phyloP scores from a whole-genome alignment of 1,140 invertebrate species.

The Magallana gigas region DNA sequence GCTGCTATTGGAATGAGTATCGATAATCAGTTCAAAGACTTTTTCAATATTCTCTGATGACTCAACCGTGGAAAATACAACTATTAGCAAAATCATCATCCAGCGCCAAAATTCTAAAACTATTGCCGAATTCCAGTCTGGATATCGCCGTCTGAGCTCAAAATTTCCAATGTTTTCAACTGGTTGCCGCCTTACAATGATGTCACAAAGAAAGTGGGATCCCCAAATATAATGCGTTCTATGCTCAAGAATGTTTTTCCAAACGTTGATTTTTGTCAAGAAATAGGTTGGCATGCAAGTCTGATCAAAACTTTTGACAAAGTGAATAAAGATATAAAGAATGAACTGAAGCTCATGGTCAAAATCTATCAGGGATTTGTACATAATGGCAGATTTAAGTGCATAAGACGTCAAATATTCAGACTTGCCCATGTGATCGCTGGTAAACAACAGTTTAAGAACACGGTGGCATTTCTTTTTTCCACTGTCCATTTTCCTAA shows the following conservation, averaged over 20 bases:
- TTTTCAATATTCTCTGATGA: not conserved
- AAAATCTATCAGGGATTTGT: not conserved
- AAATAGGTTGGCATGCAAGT: conserved; percentile 8
- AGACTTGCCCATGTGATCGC: not conserved
- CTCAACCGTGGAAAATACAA: not conserved
- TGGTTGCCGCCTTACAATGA: not conserved
- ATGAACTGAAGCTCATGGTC: not conserved
- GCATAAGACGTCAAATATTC: conserved; percentile 1
- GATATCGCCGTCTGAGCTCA: not conserved
- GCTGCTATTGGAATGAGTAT: not conserved
- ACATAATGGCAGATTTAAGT: not conserved
- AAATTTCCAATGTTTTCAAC: not conserved
- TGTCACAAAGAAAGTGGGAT: not conserved
- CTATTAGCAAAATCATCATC: not conserved
- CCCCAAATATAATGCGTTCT: conserved; percentile 2
- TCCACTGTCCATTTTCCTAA: not conserved
- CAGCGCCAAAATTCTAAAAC: not conserved
- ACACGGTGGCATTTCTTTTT: conserved; percentile 26
- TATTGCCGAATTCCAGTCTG: not conserved
- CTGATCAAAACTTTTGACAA: conserved; percentile 10
- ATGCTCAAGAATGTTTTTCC: conserved; percentile 12
- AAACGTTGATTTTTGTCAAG: conserved; percentile 1
- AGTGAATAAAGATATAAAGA: not conserved
- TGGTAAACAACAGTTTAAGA: not conserved
- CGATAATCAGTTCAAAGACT: not conserved